Conservation (phyloP, 64 coral and sea anemone genomes). For the Montipora cactus region DNA sequence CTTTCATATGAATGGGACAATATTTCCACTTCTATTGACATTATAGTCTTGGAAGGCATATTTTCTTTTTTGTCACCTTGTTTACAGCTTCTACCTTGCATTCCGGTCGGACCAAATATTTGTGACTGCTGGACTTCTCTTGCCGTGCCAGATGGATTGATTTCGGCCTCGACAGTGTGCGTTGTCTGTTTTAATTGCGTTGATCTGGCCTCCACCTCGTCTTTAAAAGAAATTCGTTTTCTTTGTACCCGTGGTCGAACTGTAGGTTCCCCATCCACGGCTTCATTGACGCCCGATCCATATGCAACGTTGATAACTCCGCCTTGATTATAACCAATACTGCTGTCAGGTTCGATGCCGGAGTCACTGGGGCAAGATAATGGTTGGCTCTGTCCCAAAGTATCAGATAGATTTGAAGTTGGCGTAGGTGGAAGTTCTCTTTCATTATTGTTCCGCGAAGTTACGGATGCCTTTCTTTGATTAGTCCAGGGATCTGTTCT, state of each 20-base stretch:
- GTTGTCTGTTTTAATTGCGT: too few species aligned
- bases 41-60: too few species aligned
- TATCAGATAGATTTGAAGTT: constrained; percentile 1
- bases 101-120: too few species aligned
- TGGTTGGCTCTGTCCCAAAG: background rate
- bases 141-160: background rate
- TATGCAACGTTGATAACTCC: constrained; percentile 21
- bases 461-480: background rate
- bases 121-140: too few species aligned
- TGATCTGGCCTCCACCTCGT: constrained; percentile 15
- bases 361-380: constrained; percentile 52
- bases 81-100: too few species aligned
- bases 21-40: too few species aligned
- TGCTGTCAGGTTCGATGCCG: constrained; percentile 69
- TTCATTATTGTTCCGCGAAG: constrained; percentile 18
- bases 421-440: constrained; percentile 8
- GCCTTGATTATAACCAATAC: constrained; percentile 17
- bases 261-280: background rate
- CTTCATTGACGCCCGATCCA: background rate
- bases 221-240: constrained; percentile 71
- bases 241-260: background rate
- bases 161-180: background rate
- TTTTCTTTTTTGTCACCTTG: too few species aligned
- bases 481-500: constrained; percentile 58
- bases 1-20: too few species aligned